These are phyloP conservation scores for Dasypus novemcinctus DNA, from an alignment of 2,113 vertebrate species.

Conservation along the genomic window DNA sequence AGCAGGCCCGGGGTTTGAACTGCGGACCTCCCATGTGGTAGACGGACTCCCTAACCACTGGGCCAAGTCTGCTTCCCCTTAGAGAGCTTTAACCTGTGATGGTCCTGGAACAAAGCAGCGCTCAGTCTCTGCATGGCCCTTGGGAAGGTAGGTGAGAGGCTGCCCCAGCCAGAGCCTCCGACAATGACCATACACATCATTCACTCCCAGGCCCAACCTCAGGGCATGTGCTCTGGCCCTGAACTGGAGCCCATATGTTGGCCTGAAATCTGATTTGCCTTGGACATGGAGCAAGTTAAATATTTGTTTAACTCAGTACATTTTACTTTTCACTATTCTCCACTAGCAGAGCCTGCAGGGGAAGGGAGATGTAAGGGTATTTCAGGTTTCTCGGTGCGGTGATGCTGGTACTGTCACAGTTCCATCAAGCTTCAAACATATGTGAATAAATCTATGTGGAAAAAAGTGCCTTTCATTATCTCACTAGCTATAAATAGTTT, in stretches of 20 bases:
- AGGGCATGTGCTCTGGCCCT: background rate
- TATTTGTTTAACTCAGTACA: conserved; percentile 72
- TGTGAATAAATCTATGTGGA: background rate
- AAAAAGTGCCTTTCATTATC: background rate
- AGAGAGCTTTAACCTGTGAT: background rate
- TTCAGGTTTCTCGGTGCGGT: conserved; percentile 1
- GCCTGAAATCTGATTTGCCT: conserved; percentile 68
- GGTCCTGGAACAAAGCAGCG: background rate
- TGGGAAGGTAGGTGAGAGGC: background rate
- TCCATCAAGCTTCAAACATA: background rate
- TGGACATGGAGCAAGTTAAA: conserved; percentile 71
- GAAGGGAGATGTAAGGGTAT: background rate
- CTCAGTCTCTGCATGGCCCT: background rate
- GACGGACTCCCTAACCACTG: too few species aligned
- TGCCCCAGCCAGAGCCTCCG: background rate
- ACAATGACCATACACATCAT: background rate
- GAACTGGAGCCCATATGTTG: conserved; percentile 57
- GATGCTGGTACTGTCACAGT: background rate
- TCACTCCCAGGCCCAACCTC: background rate
- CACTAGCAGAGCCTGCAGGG: background rate
- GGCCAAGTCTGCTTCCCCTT: too few species aligned
- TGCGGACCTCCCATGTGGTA: too few species aligned
- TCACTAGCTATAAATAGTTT: background rate
- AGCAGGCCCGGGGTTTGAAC: too few species aligned
- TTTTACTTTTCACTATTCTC: conserved; percentile 47